Percentiles rank a stretch among this genome's conserved stretches.
phyloP scores from a whole-genome alignment of 2,797 vertebrate genomes.

The Rallus crepitans region DNA sequence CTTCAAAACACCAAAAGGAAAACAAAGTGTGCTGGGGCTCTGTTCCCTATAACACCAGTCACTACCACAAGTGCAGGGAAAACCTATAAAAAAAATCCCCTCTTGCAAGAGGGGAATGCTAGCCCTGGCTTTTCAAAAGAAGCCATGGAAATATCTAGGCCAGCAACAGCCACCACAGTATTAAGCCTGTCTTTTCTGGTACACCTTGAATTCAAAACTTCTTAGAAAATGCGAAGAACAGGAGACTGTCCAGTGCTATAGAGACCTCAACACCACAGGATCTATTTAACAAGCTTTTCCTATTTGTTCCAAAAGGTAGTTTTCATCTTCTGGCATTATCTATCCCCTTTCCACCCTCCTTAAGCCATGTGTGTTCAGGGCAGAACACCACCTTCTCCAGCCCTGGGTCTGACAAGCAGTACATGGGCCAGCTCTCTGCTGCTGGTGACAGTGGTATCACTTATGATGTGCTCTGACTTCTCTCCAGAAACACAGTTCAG shows the following conservation, averaged over 20 bases:
- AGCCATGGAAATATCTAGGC: not conserved
- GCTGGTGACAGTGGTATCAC: fast-evolving
- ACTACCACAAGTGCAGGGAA: not conserved
- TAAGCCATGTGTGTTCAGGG: fast-evolving
- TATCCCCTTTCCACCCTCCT: not conserved
- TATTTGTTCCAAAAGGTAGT: not conserved
- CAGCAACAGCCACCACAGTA: not conserved
- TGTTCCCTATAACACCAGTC: not conserved
- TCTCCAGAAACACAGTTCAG: not conserved
- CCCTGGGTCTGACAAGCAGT: fast-evolving
- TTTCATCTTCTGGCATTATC: not conserved
- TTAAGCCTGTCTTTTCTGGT: not conserved
- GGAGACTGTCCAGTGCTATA: not conserved
- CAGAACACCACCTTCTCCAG: not conserved
- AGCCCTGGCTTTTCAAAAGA: not conserved
- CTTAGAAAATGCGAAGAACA: not conserved
- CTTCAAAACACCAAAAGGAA: not conserved
- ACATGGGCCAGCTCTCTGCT: fast-evolving
- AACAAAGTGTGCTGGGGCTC: not conserved
- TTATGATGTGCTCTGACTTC: fast-evolving
- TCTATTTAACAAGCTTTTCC: not conserved
- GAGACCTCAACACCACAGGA: not conserved
- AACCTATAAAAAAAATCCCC: not conserved
- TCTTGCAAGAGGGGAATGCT: not conserved
- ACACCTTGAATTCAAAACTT: not conserved